phyloP scores from a whole-genome alignment of 92 coral and sea anemone species.

The Ricordea florida region DNA sequence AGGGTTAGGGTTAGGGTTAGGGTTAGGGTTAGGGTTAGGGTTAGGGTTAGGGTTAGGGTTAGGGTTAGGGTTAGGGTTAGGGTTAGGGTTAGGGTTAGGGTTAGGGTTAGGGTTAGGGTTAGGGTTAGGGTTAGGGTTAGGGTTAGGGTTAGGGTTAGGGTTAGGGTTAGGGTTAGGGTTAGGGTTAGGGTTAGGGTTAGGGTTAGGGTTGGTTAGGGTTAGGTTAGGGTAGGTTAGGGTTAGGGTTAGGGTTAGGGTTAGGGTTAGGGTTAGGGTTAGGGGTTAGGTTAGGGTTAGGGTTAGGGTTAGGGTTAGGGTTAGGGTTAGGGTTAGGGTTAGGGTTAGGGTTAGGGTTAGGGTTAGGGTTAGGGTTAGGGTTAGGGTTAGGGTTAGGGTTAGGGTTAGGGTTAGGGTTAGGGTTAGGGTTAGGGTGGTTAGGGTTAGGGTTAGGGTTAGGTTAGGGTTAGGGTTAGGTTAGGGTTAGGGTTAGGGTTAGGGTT shows the following conservation, averaged over 20 bases:
- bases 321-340: slow-evolving; percentile 30
- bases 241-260: slow-evolving; percentile 43
- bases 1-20: slow-evolving; percentile 61
- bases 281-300: slow-evolving; percentile 37
- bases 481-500: slow-evolving; percentile 44
- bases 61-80: slow-evolving; percentile 56
- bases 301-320: slow-evolving; percentile 29
- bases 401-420: slow-evolving; percentile 52
- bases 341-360: slow-evolving; percentile 36
- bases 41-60: slow-evolving; percentile 59
- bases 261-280: slow-evolving; percentile 57
- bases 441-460: slow-evolving; percentile 44
- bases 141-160: slow-evolving; percentile 56
- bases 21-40: slow-evolving; percentile 59
- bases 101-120: slow-evolving; percentile 62
- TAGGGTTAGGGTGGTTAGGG: slow-evolving; percentile 58
- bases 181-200: slow-evolving; percentile 38
- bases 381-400: slow-evolving; percentile 62
- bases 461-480: slow-evolving; percentile 44
- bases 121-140: slow-evolving; percentile 59
- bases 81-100: slow-evolving; percentile 59
- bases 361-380: slow-evolving; percentile 32
- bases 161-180: slow-evolving; percentile 31
- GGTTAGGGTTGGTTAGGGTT: slow-evolving; percentile 22
- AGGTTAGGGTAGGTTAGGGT: too few relatives aligned